Evolutionary conservation across 2,888 invertebrate genomes (phyloP), one percentile per base, ranked within the genome.

Genomic region (Timandra comae): DNA sequence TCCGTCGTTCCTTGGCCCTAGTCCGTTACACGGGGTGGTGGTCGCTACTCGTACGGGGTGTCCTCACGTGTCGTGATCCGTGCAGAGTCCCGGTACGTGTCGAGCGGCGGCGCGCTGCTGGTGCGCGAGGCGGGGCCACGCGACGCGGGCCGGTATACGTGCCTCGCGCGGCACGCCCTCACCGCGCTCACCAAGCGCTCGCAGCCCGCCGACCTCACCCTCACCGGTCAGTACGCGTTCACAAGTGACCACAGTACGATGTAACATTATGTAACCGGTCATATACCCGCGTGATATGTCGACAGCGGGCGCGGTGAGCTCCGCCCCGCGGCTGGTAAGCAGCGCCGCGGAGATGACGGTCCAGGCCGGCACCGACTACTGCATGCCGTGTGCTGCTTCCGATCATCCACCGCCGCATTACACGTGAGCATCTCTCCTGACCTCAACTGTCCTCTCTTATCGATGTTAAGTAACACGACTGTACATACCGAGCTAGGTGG

Each of bases 121-220:
- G 56, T 81, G 24, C 72, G 72, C 23, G 70, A 52, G 39, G 70
- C 52, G 43, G 2, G 84, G 4, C 81, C 88, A 44, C 89, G 89
- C 48, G 90, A 90, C 42, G 86, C 88, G 48, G 88, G 88, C 12
- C 77, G 87, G 28, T 93, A 91, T 74, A 88, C 89, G 47, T 93
- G 93, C 65, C 80, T 90, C 36, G 91, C 92, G 30, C 82, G 90
- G 10, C 91, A 92, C 70, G 75, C 87, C 5, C 78, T 91, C 46
- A 90, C 92, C 1, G 90, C 89, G n/a, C 88, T 88, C 59, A 85
- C 90, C 33, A 80, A 87, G 52, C 88, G 91, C 53, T 90, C 90
- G 42, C 87, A 88, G 22, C 85, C 90, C 11, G 89, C 88, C 3
- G 86, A 78, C 29, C 79, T 91, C 42, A 78, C 87, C 31, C 84